Percentiles rank a stretch among this genome's conserved stretches.
These are phyloP conservation scores for Sogatella furcifera DNA, from an alignment of 1,140 invertebrate genomes.

Conservation along the genomic window DNA sequence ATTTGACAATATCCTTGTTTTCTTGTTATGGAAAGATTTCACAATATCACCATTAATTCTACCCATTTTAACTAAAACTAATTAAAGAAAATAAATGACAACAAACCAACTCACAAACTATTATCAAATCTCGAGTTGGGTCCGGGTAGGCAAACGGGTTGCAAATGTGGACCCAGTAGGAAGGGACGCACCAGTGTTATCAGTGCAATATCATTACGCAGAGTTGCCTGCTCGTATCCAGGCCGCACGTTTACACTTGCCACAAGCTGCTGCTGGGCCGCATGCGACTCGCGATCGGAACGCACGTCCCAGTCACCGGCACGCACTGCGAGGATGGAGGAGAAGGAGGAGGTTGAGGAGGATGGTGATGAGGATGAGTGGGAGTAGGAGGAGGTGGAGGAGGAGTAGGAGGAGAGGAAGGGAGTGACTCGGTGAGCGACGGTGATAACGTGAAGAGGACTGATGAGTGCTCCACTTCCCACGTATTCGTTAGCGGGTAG, in stretches of 20 bases:
- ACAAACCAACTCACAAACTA: not conserved
- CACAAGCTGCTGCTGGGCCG: constrained; percentile 41
- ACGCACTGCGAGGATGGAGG: not conserved
- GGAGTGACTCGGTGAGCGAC: constrained; percentile 11
- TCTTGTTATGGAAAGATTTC: too few relatives aligned
- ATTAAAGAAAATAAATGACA: not conserved
- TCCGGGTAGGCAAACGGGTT: constrained; percentile 54
- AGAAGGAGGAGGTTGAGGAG: not conserved
- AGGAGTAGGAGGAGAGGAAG: not conserved
- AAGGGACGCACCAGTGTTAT: constrained; percentile 37
- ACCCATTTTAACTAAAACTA: not conserved
- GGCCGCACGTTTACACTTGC: constrained; percentile 29
- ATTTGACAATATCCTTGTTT: too few relatives aligned
- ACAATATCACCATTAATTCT: not conserved
- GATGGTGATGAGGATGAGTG: not conserved
- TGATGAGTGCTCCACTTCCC: constrained; percentile 14
- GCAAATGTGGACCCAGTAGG: constrained; percentile 44
- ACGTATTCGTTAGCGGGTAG: constrained; percentile 11
- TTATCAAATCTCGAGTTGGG: constrained; percentile 30
- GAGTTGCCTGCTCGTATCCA: constrained; percentile 24
- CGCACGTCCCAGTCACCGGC: constrained; percentile 42
- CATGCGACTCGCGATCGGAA: constrained; percentile 37
- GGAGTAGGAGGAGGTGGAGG: not conserved
- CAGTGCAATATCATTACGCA: constrained; percentile 36
- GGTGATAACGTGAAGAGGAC: constrained; percentile 10